Conservation (phyloP, 2,888 invertebrate genomes). For the Thelaira solivaga region DNA sequence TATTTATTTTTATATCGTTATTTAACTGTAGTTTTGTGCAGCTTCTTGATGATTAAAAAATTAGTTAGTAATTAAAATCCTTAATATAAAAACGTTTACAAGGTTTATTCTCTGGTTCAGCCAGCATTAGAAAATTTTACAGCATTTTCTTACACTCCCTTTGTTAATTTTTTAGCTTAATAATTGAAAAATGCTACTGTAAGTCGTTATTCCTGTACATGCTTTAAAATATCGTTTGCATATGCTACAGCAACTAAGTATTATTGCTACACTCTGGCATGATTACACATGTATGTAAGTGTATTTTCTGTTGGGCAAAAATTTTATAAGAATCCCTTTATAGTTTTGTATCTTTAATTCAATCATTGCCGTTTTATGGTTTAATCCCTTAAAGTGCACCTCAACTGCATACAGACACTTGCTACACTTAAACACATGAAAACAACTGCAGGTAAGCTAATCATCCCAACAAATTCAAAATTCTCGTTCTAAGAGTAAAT, state of each 20-base stretch:
- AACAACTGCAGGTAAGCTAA: background rate
- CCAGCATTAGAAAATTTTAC: too few relatives aligned
- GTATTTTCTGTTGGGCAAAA: too few relatives aligned
- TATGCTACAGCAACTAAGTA: background rate
- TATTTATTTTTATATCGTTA: too few relatives aligned
- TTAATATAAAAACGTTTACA: too few relatives aligned
- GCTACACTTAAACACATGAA: background rate
- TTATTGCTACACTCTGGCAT: background rate
- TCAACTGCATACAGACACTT: constrained; percentile 48
- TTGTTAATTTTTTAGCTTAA: background rate
- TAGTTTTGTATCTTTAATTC: constrained; percentile 50
- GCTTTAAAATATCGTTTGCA: constrained; percentile 4
- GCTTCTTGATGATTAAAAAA: too few relatives aligned
- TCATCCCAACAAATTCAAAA: too few relatives aligned
- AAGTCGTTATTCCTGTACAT: background rate
- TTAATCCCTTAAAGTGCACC: constrained; percentile 63
- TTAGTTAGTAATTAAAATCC: too few relatives aligned
- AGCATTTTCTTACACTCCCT: background rate
- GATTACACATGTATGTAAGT: background rate
- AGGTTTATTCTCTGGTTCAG: too few relatives aligned
- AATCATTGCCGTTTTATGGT: constrained; percentile 63
- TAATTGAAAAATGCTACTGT: background rate
- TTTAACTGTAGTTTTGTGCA: too few relatives aligned
- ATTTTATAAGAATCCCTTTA: background rate
- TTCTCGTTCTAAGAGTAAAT: too few relatives aligned